Evolutionary conservation across 2,113 vertebrate genomes (phyloP), one percentile per base, ranked within the genome.

Genomic region (Triplophysa tibetana): DNA sequence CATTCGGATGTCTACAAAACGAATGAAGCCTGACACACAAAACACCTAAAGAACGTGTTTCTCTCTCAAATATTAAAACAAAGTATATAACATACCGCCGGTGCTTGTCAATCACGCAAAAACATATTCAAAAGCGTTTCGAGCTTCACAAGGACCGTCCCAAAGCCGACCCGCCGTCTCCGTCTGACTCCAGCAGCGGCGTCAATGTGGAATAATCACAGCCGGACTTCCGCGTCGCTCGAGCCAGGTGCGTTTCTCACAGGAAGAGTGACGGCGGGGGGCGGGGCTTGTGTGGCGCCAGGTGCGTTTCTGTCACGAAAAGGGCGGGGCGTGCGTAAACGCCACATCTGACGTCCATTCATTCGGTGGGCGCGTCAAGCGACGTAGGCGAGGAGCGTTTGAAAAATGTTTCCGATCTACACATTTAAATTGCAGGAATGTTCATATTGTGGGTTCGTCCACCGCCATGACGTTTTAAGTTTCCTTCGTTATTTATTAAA

Each of bases 161-260:
- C 33, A 38, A 33, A n/a, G 50, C 0, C 19, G 45, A 52, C 11
- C 1, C 8, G 24, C 4, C 5, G 60, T 2, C 16, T 2, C n/a
- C n/a, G 9, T 21, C 8, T 3, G 19, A 21, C 5, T 21, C 16
- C 19, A 26, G 52, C 75, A 16, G 52, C 60, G 23, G 43, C 21
- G 64, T 78, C 43, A 76, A 29, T 43, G 21, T 8, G 11, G 9
- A 45, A 67, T 62, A 66, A 76, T 73, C 74, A 81, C 63, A 58
- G 52, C 70, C 17, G 48, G 12, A 91, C 92, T 94, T 94, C 94
- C 93, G 92, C 91, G 79, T 88, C 38, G 91, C 83, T 91, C 88
- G 92, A 89, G 89, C 93, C 95, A 96, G 95, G 96, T 96, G 95
- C 82, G 93, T 88, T 87, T 67, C 81, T 72, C 70, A 87, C 91